Conservation (phyloP, 2,113 vertebrate genomes). For the Calonectris borealis region DNA sequence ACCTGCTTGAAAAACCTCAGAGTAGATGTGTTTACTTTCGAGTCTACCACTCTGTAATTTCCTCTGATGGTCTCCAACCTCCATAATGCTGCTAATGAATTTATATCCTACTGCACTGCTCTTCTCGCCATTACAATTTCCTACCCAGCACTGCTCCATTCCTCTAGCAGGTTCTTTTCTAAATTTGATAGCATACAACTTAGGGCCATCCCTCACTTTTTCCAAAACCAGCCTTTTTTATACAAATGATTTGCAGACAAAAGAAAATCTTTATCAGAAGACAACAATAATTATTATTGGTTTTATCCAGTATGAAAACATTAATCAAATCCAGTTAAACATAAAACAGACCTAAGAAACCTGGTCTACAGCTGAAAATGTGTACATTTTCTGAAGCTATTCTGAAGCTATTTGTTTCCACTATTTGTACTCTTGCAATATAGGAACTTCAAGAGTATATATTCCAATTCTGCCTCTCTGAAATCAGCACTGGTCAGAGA, state of each 20-base stretch:
- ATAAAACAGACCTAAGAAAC: background rate
- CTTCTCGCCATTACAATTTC: background rate
- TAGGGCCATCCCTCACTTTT: background rate
- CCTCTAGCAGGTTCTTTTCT: background rate
- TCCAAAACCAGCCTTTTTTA: background rate
- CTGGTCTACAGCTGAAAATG: background rate
- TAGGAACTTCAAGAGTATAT: background rate
- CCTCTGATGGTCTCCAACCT: background rate
- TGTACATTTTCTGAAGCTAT: background rate
- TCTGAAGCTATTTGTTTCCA: background rate
- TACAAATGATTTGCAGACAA: background rate
- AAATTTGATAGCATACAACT: background rate
- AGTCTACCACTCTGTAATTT: too few species aligned
- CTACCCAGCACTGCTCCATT: background rate
- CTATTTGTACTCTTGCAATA: background rate
- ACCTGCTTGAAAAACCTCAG: background rate
- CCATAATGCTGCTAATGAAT: rapidly evolving
- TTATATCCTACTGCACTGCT: background rate
- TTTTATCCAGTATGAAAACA: background rate
- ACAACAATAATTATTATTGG: background rate
- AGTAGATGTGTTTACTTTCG: background rate
- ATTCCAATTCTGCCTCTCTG: background rate
- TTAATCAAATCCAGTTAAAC: background rate
- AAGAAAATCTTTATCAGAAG: background rate
- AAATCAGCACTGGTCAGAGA: background rate